These are phyloP conservation scores for Leptoteleia sp. DNA, from an alignment of 1,140 invertebrate species.

Conservation along the genomic window DNA sequence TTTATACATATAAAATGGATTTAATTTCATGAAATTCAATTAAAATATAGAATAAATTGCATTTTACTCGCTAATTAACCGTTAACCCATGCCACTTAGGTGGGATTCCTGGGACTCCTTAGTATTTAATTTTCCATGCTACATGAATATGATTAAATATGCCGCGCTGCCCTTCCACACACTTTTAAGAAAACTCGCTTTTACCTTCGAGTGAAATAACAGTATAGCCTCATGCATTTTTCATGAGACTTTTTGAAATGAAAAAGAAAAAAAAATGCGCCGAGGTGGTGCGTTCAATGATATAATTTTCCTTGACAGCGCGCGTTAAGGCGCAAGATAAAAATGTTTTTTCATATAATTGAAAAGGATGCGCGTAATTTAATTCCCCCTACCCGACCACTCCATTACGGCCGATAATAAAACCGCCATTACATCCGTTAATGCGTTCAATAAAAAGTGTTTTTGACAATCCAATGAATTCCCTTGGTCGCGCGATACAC, in stretches of 20 bases:
- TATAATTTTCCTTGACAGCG: slow-evolving; percentile 36
- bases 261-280: slow-evolving; percentile 21
- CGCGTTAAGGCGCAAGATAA: slow-evolving; percentile 23
- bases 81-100: slow-evolving; percentile 45
- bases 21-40: slow-evolving; percentile 50
- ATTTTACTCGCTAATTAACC: slow-evolving; percentile 55
- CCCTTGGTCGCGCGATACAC: too few species aligned
- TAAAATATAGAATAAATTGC: slow-evolving; percentile 58
- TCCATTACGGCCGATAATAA: slow-evolving; percentile 28
- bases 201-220: slow-evolving; percentile 60
- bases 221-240: slow-evolving; percentile 54
- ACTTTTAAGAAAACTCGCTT: slow-evolving; percentile 46
- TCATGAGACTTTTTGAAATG: slow-evolving; percentile 43
- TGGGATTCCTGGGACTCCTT: slow-evolving; percentile 36
- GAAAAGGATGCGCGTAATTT: slow-evolving; percentile 44
- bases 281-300: slow-evolving; percentile 29
- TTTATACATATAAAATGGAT: slow-evolving; percentile 27
- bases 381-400: background rate
- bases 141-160: slow-evolving; percentile 59
- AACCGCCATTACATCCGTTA: slow-evolving; percentile 14
- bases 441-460: slow-evolving; percentile 10
- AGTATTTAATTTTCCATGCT: slow-evolving; percentile 52
- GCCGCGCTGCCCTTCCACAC: slow-evolving; percentile 20
- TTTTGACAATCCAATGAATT: too few species aligned
- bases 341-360: slow-evolving; percentile 36